Evolutionary conservation across 2,797 vertebrate genomes (phyloP).

Genomic region (Synaphobranchus kaupii): DNA sequence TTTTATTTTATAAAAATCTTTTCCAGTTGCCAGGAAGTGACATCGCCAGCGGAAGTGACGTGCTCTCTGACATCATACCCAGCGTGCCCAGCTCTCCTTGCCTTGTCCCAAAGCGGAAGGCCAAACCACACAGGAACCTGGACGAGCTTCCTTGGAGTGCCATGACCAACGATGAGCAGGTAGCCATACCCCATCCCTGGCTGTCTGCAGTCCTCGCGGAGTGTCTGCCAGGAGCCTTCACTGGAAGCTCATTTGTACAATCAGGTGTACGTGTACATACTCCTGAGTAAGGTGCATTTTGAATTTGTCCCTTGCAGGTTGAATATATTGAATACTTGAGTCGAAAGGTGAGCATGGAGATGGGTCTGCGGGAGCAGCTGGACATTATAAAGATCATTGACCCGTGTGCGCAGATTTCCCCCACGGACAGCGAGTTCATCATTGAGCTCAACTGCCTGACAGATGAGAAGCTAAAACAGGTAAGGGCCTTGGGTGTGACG

Average conservation of each 20-base stretch:
- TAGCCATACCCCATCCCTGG: slow-evolving; percentile 40
- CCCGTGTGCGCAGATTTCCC: slow-evolving; percentile 94
- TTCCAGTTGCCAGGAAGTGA: slow-evolving; percentile 92
- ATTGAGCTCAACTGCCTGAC: slow-evolving; percentile 98
- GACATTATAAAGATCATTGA: slow-evolving; percentile 99
- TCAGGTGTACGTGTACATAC: neutral
- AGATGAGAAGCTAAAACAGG: slow-evolving; percentile 98
- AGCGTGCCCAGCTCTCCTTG: slow-evolving; percentile 95
- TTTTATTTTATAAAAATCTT: neutral
- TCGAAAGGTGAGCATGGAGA: slow-evolving; percentile 97
- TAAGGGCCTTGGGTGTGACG: slow-evolving; percentile 46
- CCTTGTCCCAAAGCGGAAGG: slow-evolving; percentile 90
- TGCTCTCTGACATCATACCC: slow-evolving; percentile 94
- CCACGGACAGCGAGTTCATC: slow-evolving; percentile 98
- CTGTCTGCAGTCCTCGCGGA: neutral
- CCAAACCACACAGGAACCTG: slow-evolving; percentile 87
- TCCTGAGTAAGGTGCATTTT: slow-evolving; percentile 25
- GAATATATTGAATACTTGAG: slow-evolving; percentile 99
- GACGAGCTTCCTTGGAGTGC: slow-evolving; percentile 97
- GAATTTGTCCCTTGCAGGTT: slow-evolving; percentile 86
- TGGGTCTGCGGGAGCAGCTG: slow-evolving; percentile 97
- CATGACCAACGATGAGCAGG: slow-evolving; percentile 98
- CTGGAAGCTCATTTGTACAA: neutral
- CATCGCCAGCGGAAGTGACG: slow-evolving; percentile 93
- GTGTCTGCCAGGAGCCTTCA: neutral